These are phyloP conservation scores for Thymelicus sylvestris DNA, from an alignment of 2,888 invertebrate genomes.

Conservation along the genomic window DNA sequence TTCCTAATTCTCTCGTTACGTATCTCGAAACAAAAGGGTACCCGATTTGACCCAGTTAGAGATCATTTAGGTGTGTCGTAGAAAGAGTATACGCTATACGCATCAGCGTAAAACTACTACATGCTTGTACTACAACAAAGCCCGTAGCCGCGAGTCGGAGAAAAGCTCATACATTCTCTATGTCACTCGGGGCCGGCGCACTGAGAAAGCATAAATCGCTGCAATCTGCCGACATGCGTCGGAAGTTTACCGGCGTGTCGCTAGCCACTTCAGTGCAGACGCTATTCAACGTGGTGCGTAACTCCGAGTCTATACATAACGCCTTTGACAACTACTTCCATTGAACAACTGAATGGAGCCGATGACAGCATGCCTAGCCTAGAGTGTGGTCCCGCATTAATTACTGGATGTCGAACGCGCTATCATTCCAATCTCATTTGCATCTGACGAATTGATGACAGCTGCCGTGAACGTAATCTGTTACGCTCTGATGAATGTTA, in stretches of 20 bases:
- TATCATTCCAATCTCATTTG: constrained; percentile 58
- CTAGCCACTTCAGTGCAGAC: constrained; percentile 76
- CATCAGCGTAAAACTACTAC: constrained; percentile 27
- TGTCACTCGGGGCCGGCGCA: constrained; percentile 32
- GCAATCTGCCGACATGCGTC: constrained; percentile 54
- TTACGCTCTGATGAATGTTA: constrained; percentile 34
- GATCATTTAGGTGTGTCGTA: constrained; percentile 28
- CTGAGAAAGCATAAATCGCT: constrained; percentile 34
- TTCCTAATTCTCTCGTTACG: not conserved
- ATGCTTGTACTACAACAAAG: constrained; percentile 32
- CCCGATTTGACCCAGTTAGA: constrained; percentile 27
- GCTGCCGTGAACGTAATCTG: constrained; percentile 45
- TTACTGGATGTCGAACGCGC: constrained; percentile 64
- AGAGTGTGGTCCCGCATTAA: constrained; percentile 75
- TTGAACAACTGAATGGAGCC: constrained; percentile 75
- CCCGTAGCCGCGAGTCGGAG: constrained; percentile 32
- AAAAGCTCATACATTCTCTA: constrained; percentile 36
- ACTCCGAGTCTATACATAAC: constrained; percentile 51
- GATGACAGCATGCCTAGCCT: constrained; percentile 61
- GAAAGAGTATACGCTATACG: constrained; percentile 21
- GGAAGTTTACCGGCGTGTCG: constrained; percentile 58
- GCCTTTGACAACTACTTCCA: constrained; percentile 75
- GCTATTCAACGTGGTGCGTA: constrained; percentile 75
- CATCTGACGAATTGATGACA: constrained; percentile 53
- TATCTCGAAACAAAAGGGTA: constrained; percentile 6